Evolutionary conservation across 2,888 invertebrate species (phyloP).

Genomic region (Dolomedes plantarius): DNA sequence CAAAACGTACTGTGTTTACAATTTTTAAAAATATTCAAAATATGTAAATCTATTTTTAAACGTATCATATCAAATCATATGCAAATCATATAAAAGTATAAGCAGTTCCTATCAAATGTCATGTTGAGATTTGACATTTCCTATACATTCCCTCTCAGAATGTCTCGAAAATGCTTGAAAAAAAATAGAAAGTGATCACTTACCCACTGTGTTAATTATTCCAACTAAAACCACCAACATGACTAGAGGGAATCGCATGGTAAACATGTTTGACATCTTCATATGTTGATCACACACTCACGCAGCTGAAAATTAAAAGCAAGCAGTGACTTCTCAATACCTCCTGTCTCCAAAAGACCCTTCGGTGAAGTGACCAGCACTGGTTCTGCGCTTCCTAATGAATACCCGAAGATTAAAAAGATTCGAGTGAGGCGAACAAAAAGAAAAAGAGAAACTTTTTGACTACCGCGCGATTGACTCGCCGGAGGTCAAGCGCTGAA

Average conservation of each 20-base stretch:
- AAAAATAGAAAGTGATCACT: background rate
- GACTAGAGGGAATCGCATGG: background rate
- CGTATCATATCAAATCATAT: too few relatives aligned
- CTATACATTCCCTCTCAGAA: too few relatives aligned
- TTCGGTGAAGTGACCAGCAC: background rate
- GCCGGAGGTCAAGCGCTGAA: constrained; percentile 14
- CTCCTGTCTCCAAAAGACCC: background rate
- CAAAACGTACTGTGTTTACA: too few relatives aligned
- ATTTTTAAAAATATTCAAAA: too few relatives aligned
- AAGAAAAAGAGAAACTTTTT: background rate
- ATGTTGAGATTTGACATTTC: too few relatives aligned
- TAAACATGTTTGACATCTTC: background rate
- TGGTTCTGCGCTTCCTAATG: background rate
- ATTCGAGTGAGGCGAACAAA: background rate
- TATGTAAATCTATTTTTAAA: too few relatives aligned
- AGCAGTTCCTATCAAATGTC: too few relatives aligned
- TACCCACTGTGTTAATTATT: background rate
- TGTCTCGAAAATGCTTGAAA: too few relatives aligned
- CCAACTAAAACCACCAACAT: background rate
- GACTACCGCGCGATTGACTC: constrained; percentile 12
- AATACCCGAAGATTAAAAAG: constrained; percentile 4
- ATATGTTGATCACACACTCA: background rate
- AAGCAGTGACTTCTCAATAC: background rate
- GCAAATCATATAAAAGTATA: too few relatives aligned
- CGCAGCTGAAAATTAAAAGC: background rate